phyloP scores from a whole-genome alignment of 2,113 vertebrate species.

The Chionomys nivalis region DNA sequence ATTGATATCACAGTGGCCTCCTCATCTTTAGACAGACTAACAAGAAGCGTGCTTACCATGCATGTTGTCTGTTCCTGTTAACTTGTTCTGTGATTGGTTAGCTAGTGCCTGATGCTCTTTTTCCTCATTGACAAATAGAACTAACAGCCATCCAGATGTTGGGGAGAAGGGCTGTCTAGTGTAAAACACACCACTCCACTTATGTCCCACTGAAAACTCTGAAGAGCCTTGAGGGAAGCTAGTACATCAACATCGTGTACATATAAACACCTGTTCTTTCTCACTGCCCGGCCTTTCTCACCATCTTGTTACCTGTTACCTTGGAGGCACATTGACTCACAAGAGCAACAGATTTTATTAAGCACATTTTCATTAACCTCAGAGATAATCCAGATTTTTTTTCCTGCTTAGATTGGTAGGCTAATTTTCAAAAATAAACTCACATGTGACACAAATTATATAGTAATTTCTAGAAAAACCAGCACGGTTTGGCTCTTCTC shows the following conservation, averaged over 20 bases:
- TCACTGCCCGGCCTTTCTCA: background rate
- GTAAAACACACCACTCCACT: background rate
- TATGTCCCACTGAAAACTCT: background rate
- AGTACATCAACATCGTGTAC: background rate
- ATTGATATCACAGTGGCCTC: background rate
- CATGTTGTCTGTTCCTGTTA: background rate
- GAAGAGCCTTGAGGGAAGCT: background rate
- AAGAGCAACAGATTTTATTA: background rate
- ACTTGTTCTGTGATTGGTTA: background rate
- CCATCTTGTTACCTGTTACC: background rate
- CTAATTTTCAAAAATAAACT: background rate
- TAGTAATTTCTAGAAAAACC: constrained; percentile 38
- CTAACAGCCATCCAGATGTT: background rate
- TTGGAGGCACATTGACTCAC: background rate
- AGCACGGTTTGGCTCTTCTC: constrained; percentile 4
- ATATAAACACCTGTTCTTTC: background rate
- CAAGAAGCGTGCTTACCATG: background rate
- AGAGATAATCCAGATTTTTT: constrained; percentile 5
- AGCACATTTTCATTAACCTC: constrained; percentile 11
- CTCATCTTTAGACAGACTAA: background rate
- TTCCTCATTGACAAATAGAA: background rate
- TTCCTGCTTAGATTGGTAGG: constrained; percentile 36
- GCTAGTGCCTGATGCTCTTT: background rate
- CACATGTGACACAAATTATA: background rate
- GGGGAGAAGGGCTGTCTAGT: background rate